Evolutionary conservation across 2,113 vertebrate genomes (phyloP), one percentile per base, ranked within the genome.

Genomic region (Passer domesticus): DNA sequence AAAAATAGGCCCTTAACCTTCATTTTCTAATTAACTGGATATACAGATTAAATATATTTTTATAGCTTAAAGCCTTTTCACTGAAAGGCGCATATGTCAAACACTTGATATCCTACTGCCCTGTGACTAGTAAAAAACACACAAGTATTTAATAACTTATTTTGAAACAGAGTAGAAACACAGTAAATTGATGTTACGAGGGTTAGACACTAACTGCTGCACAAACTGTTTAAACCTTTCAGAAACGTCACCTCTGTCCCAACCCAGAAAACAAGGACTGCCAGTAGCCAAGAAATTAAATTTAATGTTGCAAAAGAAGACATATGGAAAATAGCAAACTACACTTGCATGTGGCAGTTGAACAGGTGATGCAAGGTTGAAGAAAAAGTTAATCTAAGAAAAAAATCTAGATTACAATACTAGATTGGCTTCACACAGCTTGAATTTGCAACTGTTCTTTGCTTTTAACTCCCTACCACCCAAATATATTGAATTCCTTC

Each of bases 331-430:
- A 97, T 96, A 97, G 59, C 90, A 96, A 97, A 96, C 94, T 96
- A 97, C 70, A 96, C 97, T 97, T 97, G 97, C 95, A 96, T 96
- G 96, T 97, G 96, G 95, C 94, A 97, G 97, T 94, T 97, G 92
- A 97, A 87, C 86, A 96, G 69, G 90, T 94, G 76, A 94, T 94
- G 94, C 94, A 87, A 95, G 47, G 64, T 87, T 96, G 92, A 97
- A 96, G 86, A 92, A 90, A 89, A 97, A 94, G 70, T 87, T 89
- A 93, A 89, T 85, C 86, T 91, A 92, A 83, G 83, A 39, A 94
- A 82, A 93, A 79, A 84, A 92, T 92, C 82, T 95, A 96, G 77
- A 92, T 93, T 95, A 96, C 94, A 92, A 96, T 84, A 95, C 91
- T 96, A 97, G 95, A 93, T 96, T 85, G 82, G 96, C 81, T 98